A percentile compares a stretch with the other conserved stretches of the same genome.
phyloP scores from a whole-genome alignment of 2,888 invertebrate genomes.

The Tupiocoris notatus region DNA sequence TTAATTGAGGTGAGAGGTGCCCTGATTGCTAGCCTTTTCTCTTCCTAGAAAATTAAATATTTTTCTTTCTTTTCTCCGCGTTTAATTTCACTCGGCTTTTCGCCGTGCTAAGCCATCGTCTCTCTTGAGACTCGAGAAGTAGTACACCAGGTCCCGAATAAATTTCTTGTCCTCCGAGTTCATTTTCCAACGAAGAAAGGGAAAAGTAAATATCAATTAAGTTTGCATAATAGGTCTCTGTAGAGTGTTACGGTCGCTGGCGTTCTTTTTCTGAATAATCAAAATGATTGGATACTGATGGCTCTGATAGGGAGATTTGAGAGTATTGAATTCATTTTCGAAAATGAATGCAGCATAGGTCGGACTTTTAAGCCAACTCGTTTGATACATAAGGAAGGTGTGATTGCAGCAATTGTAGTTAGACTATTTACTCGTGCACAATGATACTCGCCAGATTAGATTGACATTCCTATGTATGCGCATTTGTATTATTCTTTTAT shows the following conservation, averaged over 20 bases:
- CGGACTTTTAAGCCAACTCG: no score
- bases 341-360: no score
- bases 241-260: background rate
- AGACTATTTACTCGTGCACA: no score
- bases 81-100: background rate
- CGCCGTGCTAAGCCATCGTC: background rate
- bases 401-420: no score
- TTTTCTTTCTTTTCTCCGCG: background rate
- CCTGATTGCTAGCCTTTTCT: background rate
- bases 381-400: no score
- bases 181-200: background rate
- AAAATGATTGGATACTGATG: background rate
- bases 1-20: background rate
- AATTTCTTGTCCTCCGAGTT: background rate
- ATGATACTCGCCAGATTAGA: no score
- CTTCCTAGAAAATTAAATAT: background rate
- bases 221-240: background rate
- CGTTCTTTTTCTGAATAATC: background rate
- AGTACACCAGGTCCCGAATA: background rate
- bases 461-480: no score
- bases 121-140: background rate
- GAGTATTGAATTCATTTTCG: no score
- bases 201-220: background rate
- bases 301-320: background rate
- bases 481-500: no score